Conservation (phyloP, 2,888 invertebrate species). For the Linhomoeus sp. region DNA sequence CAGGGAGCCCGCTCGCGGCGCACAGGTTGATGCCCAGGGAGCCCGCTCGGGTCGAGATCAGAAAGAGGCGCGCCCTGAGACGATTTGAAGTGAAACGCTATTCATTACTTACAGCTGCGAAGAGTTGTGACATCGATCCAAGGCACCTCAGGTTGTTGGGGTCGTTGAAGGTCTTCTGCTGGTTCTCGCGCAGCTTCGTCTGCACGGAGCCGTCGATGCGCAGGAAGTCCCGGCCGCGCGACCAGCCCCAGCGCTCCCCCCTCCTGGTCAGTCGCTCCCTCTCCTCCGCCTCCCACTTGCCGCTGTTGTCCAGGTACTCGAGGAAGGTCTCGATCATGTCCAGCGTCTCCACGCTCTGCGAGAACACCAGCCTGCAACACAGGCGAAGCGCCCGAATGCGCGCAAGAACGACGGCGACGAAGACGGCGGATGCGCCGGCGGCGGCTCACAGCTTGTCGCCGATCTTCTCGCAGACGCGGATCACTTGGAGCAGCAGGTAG, state of each 20-base stretch:
- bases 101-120: neutral
- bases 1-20: slow-evolving; percentile 89
- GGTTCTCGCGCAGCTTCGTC: slow-evolving; percentile 57
- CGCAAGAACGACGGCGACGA: neutral
- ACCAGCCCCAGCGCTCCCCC: slow-evolving; percentile 48
- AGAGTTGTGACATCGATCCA: neutral
- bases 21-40: slow-evolving; percentile 90
- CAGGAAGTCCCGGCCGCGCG: slow-evolving; percentile 48
- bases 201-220: slow-evolving; percentile 70
- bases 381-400: too few species aligned
- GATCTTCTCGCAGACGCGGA: slow-evolving; percentile 73
- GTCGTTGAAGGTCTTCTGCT: slow-evolving; percentile 73
- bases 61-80: slow-evolving; percentile 60
- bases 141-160: slow-evolving; percentile 51
- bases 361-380: slow-evolving; percentile 61
- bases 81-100: slow-evolving; percentile 43
- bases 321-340: slow-evolving; percentile 82
- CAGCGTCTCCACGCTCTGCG: slow-evolving; percentile 76
- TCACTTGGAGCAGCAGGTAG: slow-evolving; percentile 57
- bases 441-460: slow-evolving; percentile 72
- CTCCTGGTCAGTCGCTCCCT: neutral
- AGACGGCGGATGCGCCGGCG: neutral
- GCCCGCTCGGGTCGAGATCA: slow-evolving; percentile 90
- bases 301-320: slow-evolving; percentile 20
- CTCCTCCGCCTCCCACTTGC: neutral